Base-by-base conservation (phyloP, 2,797 vertebrate genomes). In the Lacerta viridis region DNA sequence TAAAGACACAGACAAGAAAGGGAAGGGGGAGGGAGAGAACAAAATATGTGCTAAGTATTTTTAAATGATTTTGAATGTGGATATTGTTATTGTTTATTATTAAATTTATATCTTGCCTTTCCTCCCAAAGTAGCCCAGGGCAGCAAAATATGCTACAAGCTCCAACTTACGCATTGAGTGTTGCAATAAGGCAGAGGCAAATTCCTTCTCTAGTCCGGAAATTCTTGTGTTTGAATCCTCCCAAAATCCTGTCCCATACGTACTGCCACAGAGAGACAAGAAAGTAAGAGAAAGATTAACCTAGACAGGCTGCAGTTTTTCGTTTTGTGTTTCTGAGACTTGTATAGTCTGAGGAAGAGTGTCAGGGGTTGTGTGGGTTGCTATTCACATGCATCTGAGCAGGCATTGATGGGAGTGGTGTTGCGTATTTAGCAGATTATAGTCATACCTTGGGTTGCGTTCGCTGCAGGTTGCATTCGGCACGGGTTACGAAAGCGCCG, bases 211-310 rank as follows among this genome's bases (percentile, higher is more conserved):
- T 98, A 50, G 98, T 99, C 89, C 98, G 97, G 97, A 99, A 99
- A 97, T 99, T 99, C 97, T 99, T 99, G 94, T 99, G 99, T 96
- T 99, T 99, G 97, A 99, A 99, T 93, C 99, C 99, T 93, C 98
- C 98, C n/a, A 99, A 96, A 98, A 99, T 98, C 88, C 98, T 96
- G 95, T 99, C 99, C 99, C 99, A 99, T 15, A 99, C 96, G 0
- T 98, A 99, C 99, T 99, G 94, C 5, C 95, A 91, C 68, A 83
- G 33, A 96, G 13, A 91, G 18, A 91, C 72, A 83, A 89, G 1
- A 72, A 36, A 4, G 23, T 90, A 5, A 91, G 46, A 72, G 7
- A 0, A 86, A 5, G 23, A 10, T 83, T 17, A 17, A 83, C n/a
- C 82, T 46, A 89, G 74, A 25, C 59, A 5, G 25, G 1, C 3